These are phyloP conservation scores for Brachyalestes nurse DNA, from an alignment of 2,797 vertebrate genomes.

Conservation along the genomic window DNA sequence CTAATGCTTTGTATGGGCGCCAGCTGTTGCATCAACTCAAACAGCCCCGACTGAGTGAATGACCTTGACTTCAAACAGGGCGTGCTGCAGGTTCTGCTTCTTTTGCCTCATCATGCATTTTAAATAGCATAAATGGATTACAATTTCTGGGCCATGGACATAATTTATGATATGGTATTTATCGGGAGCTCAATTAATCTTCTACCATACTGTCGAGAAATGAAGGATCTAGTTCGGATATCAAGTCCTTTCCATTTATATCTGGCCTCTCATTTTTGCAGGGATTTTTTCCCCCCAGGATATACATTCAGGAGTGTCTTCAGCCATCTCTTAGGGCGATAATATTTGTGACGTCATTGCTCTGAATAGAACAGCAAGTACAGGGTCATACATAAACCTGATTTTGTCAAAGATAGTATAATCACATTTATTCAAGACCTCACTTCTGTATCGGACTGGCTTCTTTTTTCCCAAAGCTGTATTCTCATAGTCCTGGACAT, in stretches of 20 bases:
- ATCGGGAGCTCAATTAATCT: slow-evolving; percentile 67
- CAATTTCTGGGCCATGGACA: slow-evolving; percentile 76
- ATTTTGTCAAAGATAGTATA: slow-evolving; percentile 52
- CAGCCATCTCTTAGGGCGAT: slow-evolving; percentile 52
- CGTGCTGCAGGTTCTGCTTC: slow-evolving; percentile 75
- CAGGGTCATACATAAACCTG: slow-evolving; percentile 36
- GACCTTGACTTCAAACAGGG: slow-evolving; percentile 92
- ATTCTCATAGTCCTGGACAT: not conserved
- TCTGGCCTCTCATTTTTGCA: slow-evolving; percentile 43
- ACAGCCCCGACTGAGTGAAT: slow-evolving; percentile 85
- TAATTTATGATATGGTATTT: slow-evolving; percentile 71
- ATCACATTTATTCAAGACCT: slow-evolving; percentile 32
- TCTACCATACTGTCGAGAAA: slow-evolving; percentile 57
- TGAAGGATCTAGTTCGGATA: slow-evolving; percentile 64
- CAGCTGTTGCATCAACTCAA: slow-evolving; percentile 92
- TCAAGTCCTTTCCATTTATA: slow-evolving; percentile 67
- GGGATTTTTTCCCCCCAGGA: slow-evolving; percentile 24
- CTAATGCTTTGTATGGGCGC: slow-evolving; percentile 89
- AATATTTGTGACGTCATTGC: slow-evolving; percentile 56
- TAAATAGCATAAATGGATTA: slow-evolving; percentile 83
- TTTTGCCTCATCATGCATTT: slow-evolving; percentile 85
- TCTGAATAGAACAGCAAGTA: slow-evolving; percentile 52
- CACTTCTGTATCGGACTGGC: not conserved
- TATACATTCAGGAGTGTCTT: slow-evolving; percentile 41
- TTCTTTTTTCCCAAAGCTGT: slow-evolving; percentile 4